Conservation (phyloP, 2,888 invertebrate genomes). For the Tubiluchus corallicola region DNA sequence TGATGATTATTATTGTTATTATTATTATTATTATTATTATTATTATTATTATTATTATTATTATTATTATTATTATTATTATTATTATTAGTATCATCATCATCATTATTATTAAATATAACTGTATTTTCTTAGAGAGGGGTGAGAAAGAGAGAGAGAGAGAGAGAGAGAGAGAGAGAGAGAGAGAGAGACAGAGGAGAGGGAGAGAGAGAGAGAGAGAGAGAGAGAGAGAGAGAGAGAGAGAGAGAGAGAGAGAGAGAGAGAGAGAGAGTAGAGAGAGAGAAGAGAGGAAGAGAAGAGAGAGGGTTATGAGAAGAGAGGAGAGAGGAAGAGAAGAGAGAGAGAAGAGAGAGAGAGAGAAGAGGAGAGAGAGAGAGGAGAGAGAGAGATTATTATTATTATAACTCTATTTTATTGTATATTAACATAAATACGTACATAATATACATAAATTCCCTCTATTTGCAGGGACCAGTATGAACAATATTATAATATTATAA, state of each 20-base stretch:
- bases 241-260: conserved; percentile 8
- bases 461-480: too few relatives aligned
- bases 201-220: conserved; percentile 4
- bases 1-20: too few relatives aligned
- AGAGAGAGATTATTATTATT: too few relatives aligned
- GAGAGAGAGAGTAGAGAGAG: conserved; percentile 5
- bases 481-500: too few relatives aligned
- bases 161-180: not conserved
- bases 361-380: too few relatives aligned
- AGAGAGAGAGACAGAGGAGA: not conserved
- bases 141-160: not conserved
- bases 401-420: too few relatives aligned
- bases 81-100: too few relatives aligned
- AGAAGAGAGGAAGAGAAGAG: conserved; percentile 5
- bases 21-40: too few relatives aligned
- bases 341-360: conserved; percentile 5
- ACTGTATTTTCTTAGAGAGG: not conserved
- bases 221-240: conserved; percentile 7
- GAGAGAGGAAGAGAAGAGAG: conserved; percentile 7
- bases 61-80: too few relatives aligned
- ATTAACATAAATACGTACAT: too few relatives aligned
- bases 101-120: not conserved
- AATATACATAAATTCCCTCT: too few relatives aligned
- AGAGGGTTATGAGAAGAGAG: conserved; percentile 4
- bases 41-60: too few relatives aligned